These are phyloP conservation scores for Polypedilum vanderplanki DNA, from an alignment of 1,140 invertebrate species.

Conservation along the genomic window DNA sequence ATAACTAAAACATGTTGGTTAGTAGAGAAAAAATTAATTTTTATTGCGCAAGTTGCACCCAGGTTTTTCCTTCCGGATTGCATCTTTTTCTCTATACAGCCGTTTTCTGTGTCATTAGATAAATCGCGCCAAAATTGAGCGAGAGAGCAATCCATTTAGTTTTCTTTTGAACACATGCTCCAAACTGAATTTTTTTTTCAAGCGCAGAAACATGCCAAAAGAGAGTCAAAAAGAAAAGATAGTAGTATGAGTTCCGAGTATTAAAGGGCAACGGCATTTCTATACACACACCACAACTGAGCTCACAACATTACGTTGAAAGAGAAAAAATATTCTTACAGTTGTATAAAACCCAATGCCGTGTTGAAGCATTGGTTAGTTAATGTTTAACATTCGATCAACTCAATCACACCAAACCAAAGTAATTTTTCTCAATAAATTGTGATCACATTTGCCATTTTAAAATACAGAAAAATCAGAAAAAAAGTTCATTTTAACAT, in stretches of 20 bases:
- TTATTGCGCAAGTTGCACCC: too few species aligned
- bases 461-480: background rate
- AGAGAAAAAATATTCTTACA: background rate
- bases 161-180: background rate
- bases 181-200: background rate
- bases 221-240: background rate
- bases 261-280: background rate
- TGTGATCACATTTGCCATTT: background rate
- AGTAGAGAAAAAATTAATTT: too few species aligned
- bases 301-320: background rate
- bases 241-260: background rate
- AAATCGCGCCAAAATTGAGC: background rate
- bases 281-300: background rate
- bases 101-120: too few species aligned
- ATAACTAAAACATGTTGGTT: background rate
- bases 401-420: background rate
- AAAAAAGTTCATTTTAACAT: background rate
- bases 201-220: background rate
- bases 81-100: too few species aligned
- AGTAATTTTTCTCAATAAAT: too few species aligned
- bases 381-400: constrained; percentile 11
- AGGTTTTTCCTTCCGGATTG: too few species aligned
- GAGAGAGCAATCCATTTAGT: background rate
- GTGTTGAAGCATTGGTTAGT: background rate
- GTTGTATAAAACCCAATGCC: constrained; percentile 24